A percentile compares a stretch with the other conserved stretches of the same genome.
Conservation (phyloP, 2,888 invertebrate species). For the Eristalis tenax region DNA sequence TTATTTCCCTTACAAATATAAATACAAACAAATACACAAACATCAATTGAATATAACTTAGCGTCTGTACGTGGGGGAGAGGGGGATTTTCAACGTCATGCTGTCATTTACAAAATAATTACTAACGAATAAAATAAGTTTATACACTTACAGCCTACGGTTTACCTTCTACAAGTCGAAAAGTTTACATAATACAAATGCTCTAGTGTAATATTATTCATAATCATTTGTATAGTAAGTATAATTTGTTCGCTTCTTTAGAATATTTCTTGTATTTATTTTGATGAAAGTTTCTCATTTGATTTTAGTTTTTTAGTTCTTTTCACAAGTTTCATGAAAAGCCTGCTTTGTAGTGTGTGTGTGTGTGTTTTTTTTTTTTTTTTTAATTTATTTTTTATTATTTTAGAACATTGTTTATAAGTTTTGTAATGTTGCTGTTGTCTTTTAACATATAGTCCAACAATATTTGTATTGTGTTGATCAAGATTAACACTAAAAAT, state of each 20-base stretch:
- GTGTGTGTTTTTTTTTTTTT: not conserved
- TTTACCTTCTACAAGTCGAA: constrained; percentile 36
- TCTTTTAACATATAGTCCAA: constrained; percentile 34
- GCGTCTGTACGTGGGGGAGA: constrained; percentile 1
- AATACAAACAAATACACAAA: constrained; percentile 37
- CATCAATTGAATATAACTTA: constrained; percentile 22
- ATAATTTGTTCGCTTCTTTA: constrained; percentile 29
- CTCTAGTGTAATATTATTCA: constrained; percentile 25
- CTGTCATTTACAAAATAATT: constrained; percentile 27
- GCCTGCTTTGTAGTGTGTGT: not conserved
- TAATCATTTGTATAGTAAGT: constrained; percentile 10
- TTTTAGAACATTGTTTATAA: constrained; percentile 31
- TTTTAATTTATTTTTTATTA: not conserved
- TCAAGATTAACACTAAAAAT: constrained; percentile 62
- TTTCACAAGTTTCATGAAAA: not conserved
- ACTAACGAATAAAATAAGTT: constrained; percentile 33
- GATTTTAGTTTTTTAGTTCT: not conserved
- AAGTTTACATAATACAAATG: constrained; percentile 46
- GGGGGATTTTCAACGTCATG: not conserved
- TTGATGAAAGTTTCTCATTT: constrained; percentile 7
- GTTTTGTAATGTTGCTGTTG: not conserved
- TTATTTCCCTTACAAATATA: constrained; percentile 6
- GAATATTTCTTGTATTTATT: constrained; percentile 44
- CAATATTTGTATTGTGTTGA: constrained; percentile 60
- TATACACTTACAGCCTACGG: constrained; percentile 23